Base-by-base conservation (phyloP, 2,797 vertebrate genomes). In the Sebastes kiyomatsui region DNA sequence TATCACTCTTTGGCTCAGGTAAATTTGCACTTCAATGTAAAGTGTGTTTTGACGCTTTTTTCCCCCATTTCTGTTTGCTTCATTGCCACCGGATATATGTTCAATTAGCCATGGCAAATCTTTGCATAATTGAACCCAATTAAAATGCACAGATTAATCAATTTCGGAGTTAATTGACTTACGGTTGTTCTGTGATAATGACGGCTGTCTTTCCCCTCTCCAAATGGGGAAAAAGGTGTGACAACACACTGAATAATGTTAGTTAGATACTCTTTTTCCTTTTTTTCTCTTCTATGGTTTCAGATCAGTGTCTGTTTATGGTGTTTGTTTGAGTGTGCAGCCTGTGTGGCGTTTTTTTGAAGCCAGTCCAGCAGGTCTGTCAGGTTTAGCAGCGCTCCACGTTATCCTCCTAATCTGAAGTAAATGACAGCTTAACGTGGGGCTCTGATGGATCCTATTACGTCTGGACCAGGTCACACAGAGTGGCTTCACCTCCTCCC, bases 1-100 rank as follows among this genome's bases (percentile, higher is more conserved):
- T 96, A 97, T 95, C 96, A 96, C 93, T 97, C 96, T 77, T 85
- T 96, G 94, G 96, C 96, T 79, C 97, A 97, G 96, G 96, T 96
- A 96, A 89, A 84, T 80, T 69, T 72, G 9, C 65, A 66, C 81
- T 10, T 27, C 18, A 3, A 32, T 35, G 49, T 38, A 23, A 59
- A 46, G 7, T 20, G 16, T 73, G 22, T 73, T 71, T 74, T 54
- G 6, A 55, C 7, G 7, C 46, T 20, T 20, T 20, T 20, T 16
- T 1, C 27, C 58, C 58, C 14, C 42, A 20, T 82, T 66, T 86
- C 7, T 90, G 54, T 90, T 87, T 90, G 89, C 88, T 87, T 87
- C 69, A 52, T 71, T 85, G 83, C 84, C 88, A 87, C 81, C 54
- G 84, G 87, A 91, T 92, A 91, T 87, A 59, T 87, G 90, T 83